phyloP scores from a whole-genome alignment of 2,888 invertebrate genomes.

The Ophion obscuratus region DNA sequence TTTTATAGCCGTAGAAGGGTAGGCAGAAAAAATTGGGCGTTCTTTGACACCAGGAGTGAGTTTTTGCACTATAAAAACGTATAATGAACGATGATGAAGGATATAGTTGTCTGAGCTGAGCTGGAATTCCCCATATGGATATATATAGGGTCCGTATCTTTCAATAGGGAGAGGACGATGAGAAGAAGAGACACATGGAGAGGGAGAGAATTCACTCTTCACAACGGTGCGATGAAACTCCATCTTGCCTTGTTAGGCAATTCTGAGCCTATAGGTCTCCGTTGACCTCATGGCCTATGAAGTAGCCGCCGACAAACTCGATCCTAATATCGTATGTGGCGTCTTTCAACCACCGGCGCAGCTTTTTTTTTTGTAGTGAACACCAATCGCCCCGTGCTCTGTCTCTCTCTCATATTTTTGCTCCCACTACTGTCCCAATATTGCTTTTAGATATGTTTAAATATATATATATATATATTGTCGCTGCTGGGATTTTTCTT shows the following conservation, averaged over 20 bases:
- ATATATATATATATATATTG: too few relatives aligned
- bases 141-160: background rate
- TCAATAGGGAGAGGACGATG: background rate
- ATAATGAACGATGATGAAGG: too few relatives aligned
- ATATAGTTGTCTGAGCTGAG: background rate
- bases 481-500: too few relatives aligned
- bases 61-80: too few relatives aligned
- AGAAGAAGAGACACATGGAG: background rate
- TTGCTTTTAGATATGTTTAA: background rate
- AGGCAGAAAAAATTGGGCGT: too few relatives aligned
- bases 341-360: conserved; percentile 16
- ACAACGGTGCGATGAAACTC: conserved; percentile 36
- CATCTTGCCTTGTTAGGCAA: conserved; percentile 48
- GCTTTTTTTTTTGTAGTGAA: conserved; percentile 16
- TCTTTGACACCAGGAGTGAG: too few relatives aligned
- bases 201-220: background rate
- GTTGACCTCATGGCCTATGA: conserved; percentile 28
- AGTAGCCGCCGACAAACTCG: conserved; percentile 25
- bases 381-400: background rate
- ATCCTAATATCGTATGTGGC: conserved; percentile 12
- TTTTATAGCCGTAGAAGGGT: too few relatives aligned
- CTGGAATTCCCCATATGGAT: too few relatives aligned
- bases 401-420: background rate
- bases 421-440: background rate
- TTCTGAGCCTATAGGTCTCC: conserved; percentile 10